Evolutionary conservation across 2,888 invertebrate genomes (phyloP).

Genomic region (Muscina levida): DNA sequence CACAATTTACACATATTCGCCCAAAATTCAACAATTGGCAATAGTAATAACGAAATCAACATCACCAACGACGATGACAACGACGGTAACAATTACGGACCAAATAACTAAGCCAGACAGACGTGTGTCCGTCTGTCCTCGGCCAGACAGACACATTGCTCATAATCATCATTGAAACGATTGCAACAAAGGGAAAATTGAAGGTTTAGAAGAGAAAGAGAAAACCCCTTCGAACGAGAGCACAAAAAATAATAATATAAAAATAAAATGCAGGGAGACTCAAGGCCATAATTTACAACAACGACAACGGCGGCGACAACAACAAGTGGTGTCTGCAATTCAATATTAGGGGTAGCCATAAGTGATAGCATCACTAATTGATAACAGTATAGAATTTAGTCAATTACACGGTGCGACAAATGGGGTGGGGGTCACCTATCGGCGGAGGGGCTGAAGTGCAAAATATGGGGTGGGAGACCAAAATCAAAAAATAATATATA

Average conservation of each 20-base stretch:
- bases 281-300: conserved; percentile 51
- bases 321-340: conserved; percentile 7
- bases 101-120: not conserved
- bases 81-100: not conserved
- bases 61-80: no score
- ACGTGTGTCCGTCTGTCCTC: not conserved
- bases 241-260: not conserved
- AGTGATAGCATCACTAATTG: no score
- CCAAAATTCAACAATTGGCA: conserved; percentile 11
- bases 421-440: no score
- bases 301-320: not conserved
- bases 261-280: conserved; percentile 20
- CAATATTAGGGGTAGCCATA: conserved; percentile 3
- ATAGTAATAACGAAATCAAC: not conserved
- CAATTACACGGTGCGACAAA: no score
- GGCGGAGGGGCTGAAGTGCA: no score
- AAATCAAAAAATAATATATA: no score
- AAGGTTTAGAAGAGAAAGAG: conserved; percentile 18
- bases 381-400: no score
- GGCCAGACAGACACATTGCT: not conserved
- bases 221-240: no score
- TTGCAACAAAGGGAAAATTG: not conserved
- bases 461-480: no score
- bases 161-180: not conserved
- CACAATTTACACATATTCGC: conserved; percentile 4